These are phyloP conservation scores for Centropristis striata DNA, from an alignment of 2,113 vertebrate species.

Conservation along the genomic window DNA sequence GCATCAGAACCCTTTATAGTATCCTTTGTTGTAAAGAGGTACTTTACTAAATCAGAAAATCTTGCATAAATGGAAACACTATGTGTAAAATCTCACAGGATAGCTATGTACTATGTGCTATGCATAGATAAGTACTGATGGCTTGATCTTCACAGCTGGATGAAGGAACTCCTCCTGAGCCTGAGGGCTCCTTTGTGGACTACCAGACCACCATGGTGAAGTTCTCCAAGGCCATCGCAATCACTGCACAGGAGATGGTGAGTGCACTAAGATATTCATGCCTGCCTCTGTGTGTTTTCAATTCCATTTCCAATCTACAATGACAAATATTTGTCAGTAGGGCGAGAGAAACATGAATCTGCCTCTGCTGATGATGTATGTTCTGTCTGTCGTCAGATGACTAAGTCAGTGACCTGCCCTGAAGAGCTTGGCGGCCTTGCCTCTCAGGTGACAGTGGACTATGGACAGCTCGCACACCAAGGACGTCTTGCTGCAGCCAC, in stretches of 20 bases:
- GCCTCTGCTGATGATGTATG: slow-evolving; percentile 35
- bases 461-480: slow-evolving; percentile 95
- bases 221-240: slow-evolving; percentile 97
- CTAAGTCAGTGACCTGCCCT: slow-evolving; percentile 97
- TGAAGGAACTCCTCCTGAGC: slow-evolving; percentile 95
- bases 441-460: slow-evolving; percentile 98
- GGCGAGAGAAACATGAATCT: slow-evolving; percentile 6
- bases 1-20: background rate
- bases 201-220: slow-evolving; percentile 99
- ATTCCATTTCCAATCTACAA: slow-evolving; percentile 19
- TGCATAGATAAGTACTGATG: slow-evolving; percentile 3
- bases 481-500: slow-evolving; percentile 96
- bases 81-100: background rate
- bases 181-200: slow-evolving; percentile 96
- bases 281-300: slow-evolving; percentile 7
- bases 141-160: slow-evolving; percentile 86
- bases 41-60: background rate
- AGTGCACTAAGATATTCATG: slow-evolving; percentile 57
- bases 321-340: slow-evolving; percentile 28
- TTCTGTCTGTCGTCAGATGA: slow-evolving; percentile 89
- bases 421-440: slow-evolving; percentile 97
- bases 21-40: background rate
- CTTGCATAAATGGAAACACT: background rate
- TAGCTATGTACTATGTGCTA: background rate
- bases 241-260: slow-evolving; percentile 99